Percentiles rank a stretch among this genome's conserved stretches.
phyloP scores from a whole-genome alignment of 2,113 vertebrate genomes.

The Daboia siamensis region DNA sequence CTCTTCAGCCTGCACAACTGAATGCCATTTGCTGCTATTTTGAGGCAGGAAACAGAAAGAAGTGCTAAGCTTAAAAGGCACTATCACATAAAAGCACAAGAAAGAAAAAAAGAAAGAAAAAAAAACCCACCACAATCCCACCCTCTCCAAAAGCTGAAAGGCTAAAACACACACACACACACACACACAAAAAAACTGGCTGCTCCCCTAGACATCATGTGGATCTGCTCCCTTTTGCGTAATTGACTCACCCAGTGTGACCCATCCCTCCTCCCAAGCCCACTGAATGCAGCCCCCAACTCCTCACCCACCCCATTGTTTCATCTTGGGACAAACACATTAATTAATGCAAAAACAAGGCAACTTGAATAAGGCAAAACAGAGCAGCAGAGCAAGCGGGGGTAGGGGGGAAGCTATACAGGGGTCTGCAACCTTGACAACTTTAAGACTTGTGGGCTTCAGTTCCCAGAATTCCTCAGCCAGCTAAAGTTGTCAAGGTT shows the following conservation, averaged over 20 bases:
- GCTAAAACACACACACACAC: neutral
- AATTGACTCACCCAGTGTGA: neutral
- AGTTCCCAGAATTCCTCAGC: no score
- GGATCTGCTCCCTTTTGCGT: neutral
- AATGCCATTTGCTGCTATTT: neutral
- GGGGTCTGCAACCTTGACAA: no score
- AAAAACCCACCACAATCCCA: neutral
- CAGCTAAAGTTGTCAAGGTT: no score
- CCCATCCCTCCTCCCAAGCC: neutral
- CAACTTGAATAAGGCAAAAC: neutral
- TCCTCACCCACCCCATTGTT: neutral
- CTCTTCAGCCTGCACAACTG: neutral
- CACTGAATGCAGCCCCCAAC: neutral
- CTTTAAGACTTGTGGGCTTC: no score
- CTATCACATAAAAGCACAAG: neutral
- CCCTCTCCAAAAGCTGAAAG: neutral
- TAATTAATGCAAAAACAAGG: neutral
- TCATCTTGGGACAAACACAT: neutral
- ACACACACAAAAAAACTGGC: neutral
- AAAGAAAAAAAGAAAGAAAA: neutral
- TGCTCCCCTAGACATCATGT: neutral
- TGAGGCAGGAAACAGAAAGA: neutral
- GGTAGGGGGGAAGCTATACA: fast-evolving
- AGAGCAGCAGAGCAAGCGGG: neutral
- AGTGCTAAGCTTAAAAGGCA: neutral